Conservation (phyloP, 2,797 vertebrate species). For the Periparus ater region DNA sequence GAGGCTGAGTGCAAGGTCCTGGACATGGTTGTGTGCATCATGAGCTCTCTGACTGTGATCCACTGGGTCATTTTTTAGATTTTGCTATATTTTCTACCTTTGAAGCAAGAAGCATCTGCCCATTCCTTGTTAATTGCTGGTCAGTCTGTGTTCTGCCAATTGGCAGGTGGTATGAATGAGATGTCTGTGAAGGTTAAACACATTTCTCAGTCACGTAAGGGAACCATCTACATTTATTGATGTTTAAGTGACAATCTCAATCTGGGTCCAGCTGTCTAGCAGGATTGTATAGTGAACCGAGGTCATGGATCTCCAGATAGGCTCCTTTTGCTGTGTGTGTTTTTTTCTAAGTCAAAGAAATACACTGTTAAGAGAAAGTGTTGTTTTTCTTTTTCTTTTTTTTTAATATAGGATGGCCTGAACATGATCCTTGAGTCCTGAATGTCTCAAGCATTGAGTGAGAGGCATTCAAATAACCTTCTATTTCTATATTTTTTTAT, state of each 20-base stretch:
- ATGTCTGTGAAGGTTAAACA: conserved; percentile 10
- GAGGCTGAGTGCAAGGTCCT: not conserved
- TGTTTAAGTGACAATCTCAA: conserved; percentile 29
- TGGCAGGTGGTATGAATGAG: not conserved
- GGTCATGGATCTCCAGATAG: not conserved
- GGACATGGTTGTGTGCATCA: too few relatives aligned
- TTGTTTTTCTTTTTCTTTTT: not conserved
- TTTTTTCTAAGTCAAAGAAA: not conserved
- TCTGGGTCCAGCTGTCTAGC: not conserved
- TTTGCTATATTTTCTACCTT: not conserved
- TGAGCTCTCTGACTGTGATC: not conserved
- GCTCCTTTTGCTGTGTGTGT: not conserved
- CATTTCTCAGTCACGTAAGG: not conserved
- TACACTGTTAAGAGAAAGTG: not conserved
- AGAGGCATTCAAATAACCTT: not conserved
- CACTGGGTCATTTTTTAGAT: not conserved
- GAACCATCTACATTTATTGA: not conserved
- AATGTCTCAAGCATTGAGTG: not conserved
- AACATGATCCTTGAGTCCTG: not conserved
- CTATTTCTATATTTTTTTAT: not conserved
- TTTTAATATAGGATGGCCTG: not conserved
- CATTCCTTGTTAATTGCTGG: conserved; percentile 34
- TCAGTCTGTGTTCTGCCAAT: conserved; percentile 6
- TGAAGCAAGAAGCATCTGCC: conserved; percentile 21
- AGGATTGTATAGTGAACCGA: not conserved